A percentile compares a stretch with the other conserved stretches of the same genome.
Evolutionary conservation across 2,113 vertebrate species (phyloP).

Genomic region (Tamias sibiricus): DNA sequence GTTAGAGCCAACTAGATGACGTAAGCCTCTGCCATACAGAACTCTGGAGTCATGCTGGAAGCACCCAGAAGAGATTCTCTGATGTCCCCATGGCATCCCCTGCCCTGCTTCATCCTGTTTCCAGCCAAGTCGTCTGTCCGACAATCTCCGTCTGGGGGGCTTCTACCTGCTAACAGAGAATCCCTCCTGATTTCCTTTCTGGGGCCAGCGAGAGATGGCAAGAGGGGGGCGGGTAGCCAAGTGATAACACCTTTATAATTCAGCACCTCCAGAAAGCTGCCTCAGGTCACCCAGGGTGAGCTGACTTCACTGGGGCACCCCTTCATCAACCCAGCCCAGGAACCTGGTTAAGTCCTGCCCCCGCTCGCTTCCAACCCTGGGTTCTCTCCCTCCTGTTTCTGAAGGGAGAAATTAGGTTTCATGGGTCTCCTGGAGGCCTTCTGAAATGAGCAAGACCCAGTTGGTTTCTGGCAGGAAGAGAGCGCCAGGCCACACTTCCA

Average conservation of each 20-base stretch:
- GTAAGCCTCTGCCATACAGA: too few relatives aligned
- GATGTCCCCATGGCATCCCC: neutral
- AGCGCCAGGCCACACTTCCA: neutral
- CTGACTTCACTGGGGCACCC: neutral
- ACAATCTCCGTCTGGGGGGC: neutral
- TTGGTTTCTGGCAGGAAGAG: neutral
- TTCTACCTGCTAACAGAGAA: neutral
- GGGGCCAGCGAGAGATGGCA: neutral
- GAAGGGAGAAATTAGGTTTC: neutral
- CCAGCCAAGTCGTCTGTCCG: neutral
- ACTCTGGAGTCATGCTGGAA: neutral
- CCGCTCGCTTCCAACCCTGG: neutral
- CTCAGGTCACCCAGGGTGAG: fast-evolving
- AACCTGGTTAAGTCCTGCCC: neutral
- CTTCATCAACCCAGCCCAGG: neutral
- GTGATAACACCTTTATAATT: neutral
- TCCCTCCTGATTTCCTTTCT: neutral
- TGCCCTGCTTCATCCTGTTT: neutral
- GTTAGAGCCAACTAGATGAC: neutral
- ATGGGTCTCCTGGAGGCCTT: neutral
- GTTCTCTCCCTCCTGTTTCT: neutral
- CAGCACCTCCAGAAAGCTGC: neutral
- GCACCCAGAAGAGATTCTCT: neutral
- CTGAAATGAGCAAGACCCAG: neutral
- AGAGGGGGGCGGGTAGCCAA: neutral